Evolutionary conservation across 2,888 invertebrate species (phyloP).

Genomic region (Eupsilia transversa): DNA sequence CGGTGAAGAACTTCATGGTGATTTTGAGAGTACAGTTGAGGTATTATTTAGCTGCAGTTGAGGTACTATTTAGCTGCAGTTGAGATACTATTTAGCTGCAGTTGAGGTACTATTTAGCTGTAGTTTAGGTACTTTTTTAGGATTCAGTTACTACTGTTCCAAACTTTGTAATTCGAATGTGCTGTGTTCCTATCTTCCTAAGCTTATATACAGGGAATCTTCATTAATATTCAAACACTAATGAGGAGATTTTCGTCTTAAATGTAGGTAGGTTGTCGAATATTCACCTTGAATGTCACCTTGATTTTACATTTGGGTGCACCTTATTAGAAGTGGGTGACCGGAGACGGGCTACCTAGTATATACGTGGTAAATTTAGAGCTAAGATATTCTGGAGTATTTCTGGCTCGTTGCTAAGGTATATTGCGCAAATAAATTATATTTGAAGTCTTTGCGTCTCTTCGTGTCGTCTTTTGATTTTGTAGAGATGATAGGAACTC

Average conservation of each 20-base stretch:
- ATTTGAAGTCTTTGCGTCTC: neutral
- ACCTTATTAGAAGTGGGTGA: constrained; percentile 35
- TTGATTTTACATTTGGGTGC: constrained; percentile 44
- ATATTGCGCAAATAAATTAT: neutral
- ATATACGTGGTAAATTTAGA: neutral
- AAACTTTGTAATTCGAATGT: constrained; percentile 41
- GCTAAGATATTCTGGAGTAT: constrained; percentile 1
- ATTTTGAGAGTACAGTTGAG: neutral
- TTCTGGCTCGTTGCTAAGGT: neutral
- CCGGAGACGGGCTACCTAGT: constrained; percentile 1
- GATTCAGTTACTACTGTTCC: neutral
- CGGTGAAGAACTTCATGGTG: constrained; percentile 52
- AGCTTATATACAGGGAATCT: constrained; percentile 43
- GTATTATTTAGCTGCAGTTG: neutral
- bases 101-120: neutral
- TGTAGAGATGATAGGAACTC: neutral
- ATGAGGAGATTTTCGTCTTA: constrained; percentile 29
- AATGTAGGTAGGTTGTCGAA: constrained; percentile 35
- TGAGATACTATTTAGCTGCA: neutral
- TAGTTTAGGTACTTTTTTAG: neutral
- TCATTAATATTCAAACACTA: constrained; percentile 60
- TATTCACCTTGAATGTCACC: constrained; percentile 46
- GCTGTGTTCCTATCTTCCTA: neutral
- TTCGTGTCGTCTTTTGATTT: neutral
- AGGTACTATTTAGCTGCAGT: neutral